Percentiles rank a stretch among this genome's conserved stretches.
Evolutionary conservation across 2,888 invertebrate genomes (phyloP).

Genomic region (Cetonia aurata): DNA sequence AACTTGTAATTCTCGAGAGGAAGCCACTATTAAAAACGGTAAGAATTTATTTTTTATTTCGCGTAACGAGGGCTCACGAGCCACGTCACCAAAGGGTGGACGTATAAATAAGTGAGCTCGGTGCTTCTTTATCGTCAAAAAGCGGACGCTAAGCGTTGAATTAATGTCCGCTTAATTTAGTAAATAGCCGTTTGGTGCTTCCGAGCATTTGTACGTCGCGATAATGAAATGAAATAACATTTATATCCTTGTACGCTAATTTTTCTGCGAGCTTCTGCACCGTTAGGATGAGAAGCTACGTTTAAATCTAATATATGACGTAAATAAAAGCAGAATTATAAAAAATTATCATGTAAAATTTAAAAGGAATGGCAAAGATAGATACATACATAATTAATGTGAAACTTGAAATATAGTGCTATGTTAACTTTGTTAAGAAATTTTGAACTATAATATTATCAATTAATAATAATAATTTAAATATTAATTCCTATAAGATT

Average conservation of each 20-base stretch:
- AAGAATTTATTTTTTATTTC: constrained; percentile 31
- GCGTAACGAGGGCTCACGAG: constrained; percentile 11
- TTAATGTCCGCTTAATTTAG: constrained; percentile 29
- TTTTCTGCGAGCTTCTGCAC: neutral
- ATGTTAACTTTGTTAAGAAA: too few relatives aligned
- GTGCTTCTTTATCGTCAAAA: constrained; percentile 29
- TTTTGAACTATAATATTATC: too few relatives aligned
- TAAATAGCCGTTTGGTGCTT: constrained; percentile 16
- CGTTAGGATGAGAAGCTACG: too few relatives aligned
- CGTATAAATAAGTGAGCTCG: constrained; percentile 21
- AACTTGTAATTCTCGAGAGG: constrained; percentile 40
- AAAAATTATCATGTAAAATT: too few relatives aligned
- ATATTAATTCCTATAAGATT: too few relatives aligned
- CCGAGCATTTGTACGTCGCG: neutral
- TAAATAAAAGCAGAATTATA: too few relatives aligned
- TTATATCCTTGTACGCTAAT: neutral
- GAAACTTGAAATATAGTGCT: too few relatives aligned
- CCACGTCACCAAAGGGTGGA: constrained; percentile 8
- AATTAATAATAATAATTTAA: too few relatives aligned
- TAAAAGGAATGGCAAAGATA: too few relatives aligned
- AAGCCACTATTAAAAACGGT: constrained; percentile 42
- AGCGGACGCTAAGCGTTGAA: constrained; percentile 20
- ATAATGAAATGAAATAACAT: neutral
- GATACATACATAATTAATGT: too few relatives aligned
- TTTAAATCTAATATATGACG: too few relatives aligned